Base-by-base conservation (phyloP, 2,797 vertebrate species). In the Garrulus glandarius region DNA sequence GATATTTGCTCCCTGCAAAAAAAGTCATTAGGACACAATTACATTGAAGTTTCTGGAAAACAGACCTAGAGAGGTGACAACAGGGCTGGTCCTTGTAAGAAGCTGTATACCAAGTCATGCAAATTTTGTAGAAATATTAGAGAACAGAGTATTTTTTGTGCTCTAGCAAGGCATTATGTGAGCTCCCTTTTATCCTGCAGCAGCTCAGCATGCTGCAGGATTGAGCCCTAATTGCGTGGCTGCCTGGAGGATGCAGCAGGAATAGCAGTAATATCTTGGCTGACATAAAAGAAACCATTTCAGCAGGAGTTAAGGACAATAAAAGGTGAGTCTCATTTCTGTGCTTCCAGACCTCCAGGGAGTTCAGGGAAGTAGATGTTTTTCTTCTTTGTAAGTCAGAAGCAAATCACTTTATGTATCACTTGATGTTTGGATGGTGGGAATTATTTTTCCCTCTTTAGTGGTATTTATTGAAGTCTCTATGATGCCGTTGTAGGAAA, bases 201-300 rank as follows among this genome's bases (percentile, higher is more conserved):
- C 72, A 69, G 75, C 59, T 94, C 61, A 91, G 90, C 65, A 47
- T 29, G 60, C 63, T 85, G 78, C 88, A 94, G 93, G 71, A 85
- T 79, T 72, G 80, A 94, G 61, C 81, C 86, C 77, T 92, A 64
- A 93, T 92, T 91, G 61, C 81, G 36, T 46, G 9, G 43, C 81
- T 91, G 59, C 87, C 70, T 84, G 85, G 59, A 95, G 68, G 37
- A 52, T 89, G 92, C 85, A 93, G 81, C 65, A 78, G 76, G 72
- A 91, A 77, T 39, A 91, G 87, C 85, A 92, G 85, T 50, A 34
- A 91, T 91, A 77, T 65, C 76, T 92, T 91, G 84, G 72, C 81
- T 95, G 91, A 82, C 85, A 92, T 49, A 61, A 89, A 85, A 92
- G 77, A 78, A 92, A 77, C 46, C 36, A 52, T 90, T 93, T 87